A percentile compares a stretch with the other conserved stretches of the same genome.
Evolutionary conservation across 2,888 invertebrate species (phyloP).

Genomic region (Lasius platythorax): DNA sequence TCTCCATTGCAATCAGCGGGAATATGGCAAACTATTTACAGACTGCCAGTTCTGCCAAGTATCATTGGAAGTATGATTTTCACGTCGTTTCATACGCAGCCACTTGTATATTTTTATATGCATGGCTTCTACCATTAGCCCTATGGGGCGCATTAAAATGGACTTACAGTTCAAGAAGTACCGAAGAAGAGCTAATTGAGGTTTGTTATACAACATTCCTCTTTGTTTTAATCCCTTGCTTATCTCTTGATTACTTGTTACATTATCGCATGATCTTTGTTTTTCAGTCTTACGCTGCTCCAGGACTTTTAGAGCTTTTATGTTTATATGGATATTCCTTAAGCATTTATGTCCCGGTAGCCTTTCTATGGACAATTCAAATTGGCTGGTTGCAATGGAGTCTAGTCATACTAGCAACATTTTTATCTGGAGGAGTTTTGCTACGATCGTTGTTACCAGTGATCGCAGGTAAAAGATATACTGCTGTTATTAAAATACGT

Average conservation of each 20-base stretch:
- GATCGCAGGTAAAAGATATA: slow-evolving; percentile 85
- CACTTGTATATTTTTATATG: slow-evolving; percentile 95
- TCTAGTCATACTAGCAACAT: slow-evolving; percentile 93
- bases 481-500: neutral
- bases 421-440: slow-evolving; percentile 95
- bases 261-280: neutral
- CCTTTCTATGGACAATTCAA: slow-evolving; percentile 96
- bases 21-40: slow-evolving; percentile 97
- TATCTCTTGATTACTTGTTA: neutral
- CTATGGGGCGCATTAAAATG: slow-evolving; percentile 96
- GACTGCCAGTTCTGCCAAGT: slow-evolving; percentile 88
- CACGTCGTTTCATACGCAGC: slow-evolving; percentile 97
- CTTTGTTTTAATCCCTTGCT: slow-evolving; percentile 23
- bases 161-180: slow-evolving; percentile 88
- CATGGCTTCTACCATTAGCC: slow-evolving; percentile 93
- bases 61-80: slow-evolving; percentile 97
- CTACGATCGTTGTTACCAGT: slow-evolving; percentile 94
- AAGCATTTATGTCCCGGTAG: slow-evolving; percentile 97
- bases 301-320: slow-evolving; percentile 94
- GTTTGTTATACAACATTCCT: slow-evolving; percentile 82
- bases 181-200: slow-evolving; percentile 89
- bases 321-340: slow-evolving; percentile 98
- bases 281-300: slow-evolving; percentile 86
- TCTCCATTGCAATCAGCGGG: slow-evolving; percentile 97
- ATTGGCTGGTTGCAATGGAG: slow-evolving; percentile 94